Percentiles rank a stretch among this genome's conserved stretches.
Conservation (phyloP, 2,888 invertebrate species). For the Ennomos fuscantarius region DNA sequence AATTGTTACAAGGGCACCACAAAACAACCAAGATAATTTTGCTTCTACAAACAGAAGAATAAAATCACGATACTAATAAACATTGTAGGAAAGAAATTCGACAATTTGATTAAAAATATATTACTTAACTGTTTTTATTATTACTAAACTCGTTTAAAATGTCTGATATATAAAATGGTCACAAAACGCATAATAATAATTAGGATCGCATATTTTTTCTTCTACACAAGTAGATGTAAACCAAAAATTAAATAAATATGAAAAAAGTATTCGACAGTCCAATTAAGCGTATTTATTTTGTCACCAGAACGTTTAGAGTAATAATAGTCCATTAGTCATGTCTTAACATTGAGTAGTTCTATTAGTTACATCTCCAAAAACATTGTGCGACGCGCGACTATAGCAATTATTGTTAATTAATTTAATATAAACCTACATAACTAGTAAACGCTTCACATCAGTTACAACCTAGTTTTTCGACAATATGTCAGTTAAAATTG, state of each 20-base stretch:
- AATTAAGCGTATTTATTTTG: too few species aligned
- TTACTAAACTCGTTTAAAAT: not conserved
- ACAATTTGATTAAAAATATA: conserved; percentile 11
- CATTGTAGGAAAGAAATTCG: conserved; percentile 16
- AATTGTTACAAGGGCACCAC: conserved; percentile 24
- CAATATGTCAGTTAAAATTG: conserved; percentile 78
- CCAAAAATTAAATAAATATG: too few species aligned
- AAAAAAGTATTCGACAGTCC: too few species aligned
- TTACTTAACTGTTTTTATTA: conserved; percentile 2
- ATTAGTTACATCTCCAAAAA: not conserved
- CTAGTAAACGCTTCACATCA: conserved; percentile 58
- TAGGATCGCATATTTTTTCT: not conserved
- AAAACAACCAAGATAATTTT: conserved; percentile 16
- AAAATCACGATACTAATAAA: conserved; percentile 14
- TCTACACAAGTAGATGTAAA: not conserved
- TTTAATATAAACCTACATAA: conserved; percentile 51
- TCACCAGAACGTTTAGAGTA: too few species aligned
- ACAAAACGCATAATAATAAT: too few species aligned
- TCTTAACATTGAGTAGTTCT: not conserved
- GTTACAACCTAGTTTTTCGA: conserved; percentile 75
- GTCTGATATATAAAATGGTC: not conserved
- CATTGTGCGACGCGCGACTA: conserved; percentile 39
- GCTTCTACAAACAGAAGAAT: conserved; percentile 10
- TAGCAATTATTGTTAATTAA: conserved; percentile 36
- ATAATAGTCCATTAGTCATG: too few species aligned